Evolutionary conservation across 2,113 vertebrate genomes (phyloP).

Genomic region (Pyxicephalus adspersus): DNA sequence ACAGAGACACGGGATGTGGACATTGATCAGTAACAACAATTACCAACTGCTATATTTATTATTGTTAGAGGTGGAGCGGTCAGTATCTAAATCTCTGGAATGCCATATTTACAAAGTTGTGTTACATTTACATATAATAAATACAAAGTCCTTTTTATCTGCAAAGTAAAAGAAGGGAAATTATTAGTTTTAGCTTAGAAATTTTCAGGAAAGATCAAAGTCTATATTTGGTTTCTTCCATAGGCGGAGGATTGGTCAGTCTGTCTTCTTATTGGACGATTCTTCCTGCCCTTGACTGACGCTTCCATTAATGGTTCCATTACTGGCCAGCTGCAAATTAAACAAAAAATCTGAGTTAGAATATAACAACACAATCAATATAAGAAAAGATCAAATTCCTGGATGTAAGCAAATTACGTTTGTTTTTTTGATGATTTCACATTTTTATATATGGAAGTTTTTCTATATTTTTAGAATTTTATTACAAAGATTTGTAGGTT

Average conservation of each 20-base stretch:
- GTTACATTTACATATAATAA: conserved; percentile 3
- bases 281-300: conserved; percentile 62
- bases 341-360: conserved; percentile 13
- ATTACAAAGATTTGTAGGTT: too few relatives aligned
- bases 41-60: background rate
- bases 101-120: conserved; percentile 34
- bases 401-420: accelerated
- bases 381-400: background rate
- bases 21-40: too few relatives aligned
- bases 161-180: background rate
- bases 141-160: conserved; percentile 1
- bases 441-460: too few relatives aligned
- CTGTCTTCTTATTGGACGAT: conserved; percentile 77
- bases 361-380: background rate
- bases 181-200: background rate
- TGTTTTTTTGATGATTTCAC: too few relatives aligned
- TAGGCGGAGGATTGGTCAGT: conserved; percentile 62
- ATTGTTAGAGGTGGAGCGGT: background rate
- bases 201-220: background rate
- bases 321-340: conserved; percentile 68
- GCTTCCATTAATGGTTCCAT: conserved; percentile 64
- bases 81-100: conserved; percentile 31
- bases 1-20: too few relatives aligned
- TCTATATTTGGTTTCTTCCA: background rate
- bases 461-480: too few relatives aligned